phyloP scores from a whole-genome alignment of 2,797 vertebrate species.

The Eulemur mongoz region DNA sequence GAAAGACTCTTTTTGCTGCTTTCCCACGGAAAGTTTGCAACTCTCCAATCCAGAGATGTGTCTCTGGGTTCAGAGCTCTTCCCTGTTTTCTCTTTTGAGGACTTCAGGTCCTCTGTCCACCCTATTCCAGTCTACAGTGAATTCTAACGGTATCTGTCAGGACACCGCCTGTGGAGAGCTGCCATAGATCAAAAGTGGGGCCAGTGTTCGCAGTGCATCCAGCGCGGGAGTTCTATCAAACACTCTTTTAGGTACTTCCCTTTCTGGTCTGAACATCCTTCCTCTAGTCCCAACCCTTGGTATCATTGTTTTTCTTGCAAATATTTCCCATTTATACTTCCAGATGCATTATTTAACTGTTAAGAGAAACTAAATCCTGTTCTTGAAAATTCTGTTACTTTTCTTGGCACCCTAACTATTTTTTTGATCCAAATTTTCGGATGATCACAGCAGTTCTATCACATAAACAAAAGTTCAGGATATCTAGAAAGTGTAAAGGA shows the following conservation, averaged over 20 bases:
- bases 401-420: neutral
- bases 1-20: neutral
- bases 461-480: conserved; percentile 6
- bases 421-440: neutral
- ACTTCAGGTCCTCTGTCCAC: neutral
- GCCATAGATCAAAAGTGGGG: neutral
- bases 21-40: neutral
- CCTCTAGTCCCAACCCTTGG: neutral
- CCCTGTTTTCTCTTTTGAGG: neutral
- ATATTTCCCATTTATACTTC: conserved; percentile 7
- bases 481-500: neutral
- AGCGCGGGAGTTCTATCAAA: neutral
- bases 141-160: neutral
- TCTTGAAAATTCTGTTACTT: neutral
- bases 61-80: neutral
- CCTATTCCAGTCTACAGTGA: neutral
- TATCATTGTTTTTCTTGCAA: neutral
- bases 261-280: neutral
- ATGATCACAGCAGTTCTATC: neutral
- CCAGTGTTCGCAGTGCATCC: neutral
- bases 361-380: neutral
- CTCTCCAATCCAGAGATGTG: neutral
- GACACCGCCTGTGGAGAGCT: neutral
- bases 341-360: neutral
- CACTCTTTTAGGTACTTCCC: neutral